Percentiles rank a stretch among this genome's conserved stretches.
phyloP scores from a whole-genome alignment of 2,888 invertebrate genomes.

The Brachypterus glaber region DNA sequence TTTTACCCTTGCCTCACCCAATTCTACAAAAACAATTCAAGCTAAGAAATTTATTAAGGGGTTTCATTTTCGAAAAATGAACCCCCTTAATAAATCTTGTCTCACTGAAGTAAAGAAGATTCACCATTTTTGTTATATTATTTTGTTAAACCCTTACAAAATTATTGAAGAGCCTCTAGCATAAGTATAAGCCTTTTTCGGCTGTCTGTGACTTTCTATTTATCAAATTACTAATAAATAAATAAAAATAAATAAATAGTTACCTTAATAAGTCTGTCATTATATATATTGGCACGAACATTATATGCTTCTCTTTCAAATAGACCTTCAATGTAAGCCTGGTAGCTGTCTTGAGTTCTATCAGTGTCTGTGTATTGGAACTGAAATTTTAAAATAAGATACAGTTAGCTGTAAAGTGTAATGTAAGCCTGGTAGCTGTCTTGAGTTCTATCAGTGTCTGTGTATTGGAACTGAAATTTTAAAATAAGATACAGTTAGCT shows the following conservation, averaged over 20 bases:
- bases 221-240: neutral
- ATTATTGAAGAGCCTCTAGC: too few species aligned
- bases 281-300: slow-evolving; percentile 36
- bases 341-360: slow-evolving; percentile 51
- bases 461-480: slow-evolving; percentile 56
- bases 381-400: slow-evolving; percentile 45
- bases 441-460: slow-evolving; percentile 48
- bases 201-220: too few species aligned
- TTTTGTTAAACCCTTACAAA: too few species aligned
- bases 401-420: slow-evolving; percentile 2
- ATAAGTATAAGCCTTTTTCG: too few species aligned
- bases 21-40: too few species aligned
- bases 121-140: too few species aligned
- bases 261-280: slow-evolving; percentile 27
- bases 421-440: slow-evolving; percentile 56
- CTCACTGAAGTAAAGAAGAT: too few species aligned
- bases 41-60: too few species aligned
- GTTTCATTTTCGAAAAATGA: too few species aligned
- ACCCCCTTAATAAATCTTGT: too few species aligned
- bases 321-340: slow-evolving; percentile 57
- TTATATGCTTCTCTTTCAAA: slow-evolving; percentile 47
- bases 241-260: slow-evolving; percentile 6
- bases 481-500: too few species aligned
- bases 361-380: slow-evolving; percentile 53
- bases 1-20: too few species aligned